phyloP scores from a whole-genome alignment of 2,113 vertebrate species.

The Talpa occidentalis region DNA sequence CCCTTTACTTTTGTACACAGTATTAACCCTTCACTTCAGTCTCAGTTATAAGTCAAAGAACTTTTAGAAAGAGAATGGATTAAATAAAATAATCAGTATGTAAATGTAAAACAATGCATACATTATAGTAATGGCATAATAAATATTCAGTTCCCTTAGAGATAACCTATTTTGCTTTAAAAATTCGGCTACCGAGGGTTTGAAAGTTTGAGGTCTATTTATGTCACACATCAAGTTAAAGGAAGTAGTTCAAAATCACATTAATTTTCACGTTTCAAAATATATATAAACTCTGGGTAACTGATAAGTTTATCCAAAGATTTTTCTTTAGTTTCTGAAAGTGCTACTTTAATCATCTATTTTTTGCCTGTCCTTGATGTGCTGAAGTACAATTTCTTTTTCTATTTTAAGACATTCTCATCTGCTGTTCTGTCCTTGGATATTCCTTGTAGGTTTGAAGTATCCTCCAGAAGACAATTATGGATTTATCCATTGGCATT shows the following conservation, averaged over 20 bases:
- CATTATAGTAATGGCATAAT: not conserved
- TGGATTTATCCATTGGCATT: constrained; percentile 67
- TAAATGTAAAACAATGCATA: not conserved
- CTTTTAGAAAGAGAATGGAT: not conserved
- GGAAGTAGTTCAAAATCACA: constrained; percentile 19
- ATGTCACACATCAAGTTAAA: constrained; percentile 34
- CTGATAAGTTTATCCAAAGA: constrained; percentile 6
- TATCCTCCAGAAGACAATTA: constrained; percentile 70
- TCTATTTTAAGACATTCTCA: constrained; percentile 71
- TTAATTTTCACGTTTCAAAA: not conserved
- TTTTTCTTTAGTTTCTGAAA: constrained; percentile 53
- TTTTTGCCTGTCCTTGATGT: constrained; percentile 63
- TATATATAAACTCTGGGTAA: constrained; percentile 7
- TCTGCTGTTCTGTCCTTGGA: constrained; percentile 58
- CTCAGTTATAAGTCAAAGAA: not conserved
- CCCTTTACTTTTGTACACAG: not conserved
- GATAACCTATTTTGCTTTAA: constrained; percentile 40
- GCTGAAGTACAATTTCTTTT: constrained; percentile 60
- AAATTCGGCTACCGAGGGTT: constrained; percentile 8
- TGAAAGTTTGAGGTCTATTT: constrained; percentile 17
- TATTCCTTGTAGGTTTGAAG: constrained; percentile 63
- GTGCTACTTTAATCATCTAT: constrained; percentile 51
- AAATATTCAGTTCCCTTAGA: not conserved
- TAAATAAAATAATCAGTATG: constrained; percentile 33
- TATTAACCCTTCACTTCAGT: not conserved